These are phyloP conservation scores for Pristionchus maxplancki DNA, from an alignment of 2,888 invertebrate species.

Conservation along the genomic window DNA sequence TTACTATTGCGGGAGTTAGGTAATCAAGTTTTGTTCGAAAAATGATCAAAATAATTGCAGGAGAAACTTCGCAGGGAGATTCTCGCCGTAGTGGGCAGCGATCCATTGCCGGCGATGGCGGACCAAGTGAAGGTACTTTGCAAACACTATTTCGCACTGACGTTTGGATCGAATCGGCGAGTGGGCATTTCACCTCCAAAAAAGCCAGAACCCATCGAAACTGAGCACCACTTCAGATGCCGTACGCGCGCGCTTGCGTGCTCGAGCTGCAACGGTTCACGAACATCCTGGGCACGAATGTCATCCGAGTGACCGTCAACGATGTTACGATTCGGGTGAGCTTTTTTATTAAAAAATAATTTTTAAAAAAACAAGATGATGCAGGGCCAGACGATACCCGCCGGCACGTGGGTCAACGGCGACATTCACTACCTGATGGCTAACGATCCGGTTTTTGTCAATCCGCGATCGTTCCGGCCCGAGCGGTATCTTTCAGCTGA, in stretches of 20 bases:
- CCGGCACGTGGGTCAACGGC: background rate
- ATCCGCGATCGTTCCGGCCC: background rate
- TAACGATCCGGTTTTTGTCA: background rate
- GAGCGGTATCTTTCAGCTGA: background rate
- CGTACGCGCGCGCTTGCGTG: background rate
- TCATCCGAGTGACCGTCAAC: background rate
- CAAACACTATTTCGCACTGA: background rate
- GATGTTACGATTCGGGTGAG: background rate
- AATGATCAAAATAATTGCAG: background rate
- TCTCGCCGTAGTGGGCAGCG: background rate
- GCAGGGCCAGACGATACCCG: constrained; percentile 16
- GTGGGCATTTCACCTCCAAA: too few relatives aligned
- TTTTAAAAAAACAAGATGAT: background rate
- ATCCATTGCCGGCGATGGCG: background rate
- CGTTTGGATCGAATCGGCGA: too few relatives aligned
- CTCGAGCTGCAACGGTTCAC: background rate
- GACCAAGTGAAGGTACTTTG: background rate
- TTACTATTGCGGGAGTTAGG: too few relatives aligned
- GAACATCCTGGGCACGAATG: background rate
- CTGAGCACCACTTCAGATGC: background rate
- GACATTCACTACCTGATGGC: constrained; percentile 35
- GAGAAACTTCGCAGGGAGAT: background rate
- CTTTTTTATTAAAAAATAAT: background rate
- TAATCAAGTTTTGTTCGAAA: background rate
- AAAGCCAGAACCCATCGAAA: too few relatives aligned